Conservation (phyloP, 2,113 vertebrate species). For the Mohoua ochrocephala region DNA sequence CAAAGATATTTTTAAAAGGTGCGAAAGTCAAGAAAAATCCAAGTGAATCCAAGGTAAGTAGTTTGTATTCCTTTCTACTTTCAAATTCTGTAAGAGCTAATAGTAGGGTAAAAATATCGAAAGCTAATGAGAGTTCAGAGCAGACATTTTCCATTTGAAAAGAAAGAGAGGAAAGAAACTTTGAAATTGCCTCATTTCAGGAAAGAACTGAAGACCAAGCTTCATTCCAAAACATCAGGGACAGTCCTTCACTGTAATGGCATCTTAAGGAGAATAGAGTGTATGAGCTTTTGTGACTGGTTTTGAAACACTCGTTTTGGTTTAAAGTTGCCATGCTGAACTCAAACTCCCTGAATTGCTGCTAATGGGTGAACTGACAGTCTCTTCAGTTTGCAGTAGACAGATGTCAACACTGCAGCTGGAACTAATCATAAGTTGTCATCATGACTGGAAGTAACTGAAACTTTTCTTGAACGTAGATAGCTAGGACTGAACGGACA, state of each 20-base stretch:
- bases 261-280: background rate
- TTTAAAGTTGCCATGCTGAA: background rate
- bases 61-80: background rate
- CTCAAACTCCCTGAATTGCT: background rate
- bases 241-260: background rate
- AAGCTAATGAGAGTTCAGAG: background rate
- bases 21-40: background rate
- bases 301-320: background rate
- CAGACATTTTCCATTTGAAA: slow-evolving; percentile 11
- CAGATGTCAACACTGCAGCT: slow-evolving; percentile 53
- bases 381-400: background rate
- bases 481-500: background rate
- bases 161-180: background rate
- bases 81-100: background rate
- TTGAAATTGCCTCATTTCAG: background rate
- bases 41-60: slow-evolving; percentile 11
- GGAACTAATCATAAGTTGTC: slow-evolving; percentile 16
- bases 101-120: background rate
- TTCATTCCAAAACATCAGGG: background rate
- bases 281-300: background rate
- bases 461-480: slow-evolving; percentile 10
- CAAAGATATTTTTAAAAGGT: slow-evolving; percentile 47
- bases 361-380: background rate
- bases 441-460: background rate
- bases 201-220: background rate